phyloP scores from a whole-genome alignment of 1,140 invertebrate species.

The Pseudomyrmex dendroicus region DNA sequence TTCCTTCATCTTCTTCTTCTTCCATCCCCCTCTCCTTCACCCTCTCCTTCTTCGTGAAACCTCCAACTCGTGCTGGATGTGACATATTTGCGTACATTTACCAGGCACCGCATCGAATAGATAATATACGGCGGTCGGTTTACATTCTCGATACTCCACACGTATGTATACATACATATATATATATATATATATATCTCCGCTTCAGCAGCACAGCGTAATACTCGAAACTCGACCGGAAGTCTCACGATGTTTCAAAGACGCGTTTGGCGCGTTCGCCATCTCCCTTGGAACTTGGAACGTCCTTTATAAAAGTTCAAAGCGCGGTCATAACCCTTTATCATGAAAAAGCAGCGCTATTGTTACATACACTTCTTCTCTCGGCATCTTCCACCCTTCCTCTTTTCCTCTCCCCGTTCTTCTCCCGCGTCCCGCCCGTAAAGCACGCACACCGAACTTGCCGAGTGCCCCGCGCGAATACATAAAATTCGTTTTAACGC shows the following conservation, averaged over 20 bases:
- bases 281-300: slow-evolving; percentile 25
- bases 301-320: slow-evolving; percentile 56
- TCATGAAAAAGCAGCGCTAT: slow-evolving; percentile 50
- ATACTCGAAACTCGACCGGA: slow-evolving; percentile 12
- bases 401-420: too few relatives aligned
- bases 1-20: neutral
- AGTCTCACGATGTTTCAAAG: slow-evolving; percentile 31
- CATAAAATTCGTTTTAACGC: slow-evolving; percentile 57
- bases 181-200: too few relatives aligned
- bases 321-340: slow-evolving; percentile 48
- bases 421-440: neutral
- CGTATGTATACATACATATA: too few relatives aligned
- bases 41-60: neutral
- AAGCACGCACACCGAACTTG: slow-evolving; percentile 51
- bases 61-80: slow-evolving; percentile 31
- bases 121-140: slow-evolving; percentile 39
- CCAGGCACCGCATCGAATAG: slow-evolving; percentile 27
- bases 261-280: slow-evolving; percentile 34
- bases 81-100: slow-evolving; percentile 56
- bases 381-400: neutral
- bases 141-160: slow-evolving; percentile 1
- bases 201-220: neutral
- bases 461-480: slow-evolving; percentile 41
- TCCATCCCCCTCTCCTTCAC: neutral
- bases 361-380: slow-evolving; percentile 16